Evolutionary conservation across 2,113 vertebrate genomes (phyloP).

Genomic region (Oncorhynchus keta): DNA sequence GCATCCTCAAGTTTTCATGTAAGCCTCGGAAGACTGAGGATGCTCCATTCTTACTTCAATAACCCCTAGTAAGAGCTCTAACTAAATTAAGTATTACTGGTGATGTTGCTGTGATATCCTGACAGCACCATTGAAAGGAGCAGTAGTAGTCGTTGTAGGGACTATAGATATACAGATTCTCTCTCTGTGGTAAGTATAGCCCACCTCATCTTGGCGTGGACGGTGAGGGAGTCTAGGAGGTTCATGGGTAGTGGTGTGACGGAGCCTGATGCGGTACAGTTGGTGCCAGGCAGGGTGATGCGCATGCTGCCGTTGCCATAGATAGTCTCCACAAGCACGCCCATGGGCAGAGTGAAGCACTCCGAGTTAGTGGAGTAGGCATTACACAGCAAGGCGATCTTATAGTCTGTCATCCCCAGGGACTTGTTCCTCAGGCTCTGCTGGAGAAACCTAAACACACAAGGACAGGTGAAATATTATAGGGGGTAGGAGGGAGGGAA

Average conservation of each 20-base stretch:
- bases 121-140: too few species aligned
- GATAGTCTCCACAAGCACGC: slow-evolving; percentile 96
- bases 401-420: slow-evolving; percentile 97
- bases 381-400: slow-evolving; percentile 96
- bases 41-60: too few species aligned
- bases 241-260: slow-evolving; percentile 95
- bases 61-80: too few species aligned
- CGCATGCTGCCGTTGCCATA: slow-evolving; percentile 92
- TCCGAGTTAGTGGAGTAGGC: slow-evolving; percentile 98
- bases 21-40: too few species aligned
- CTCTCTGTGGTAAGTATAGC: neutral
- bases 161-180: neutral
- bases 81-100: too few species aligned
- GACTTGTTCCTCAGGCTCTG: slow-evolving; percentile 95
- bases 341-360: slow-evolving; percentile 97
- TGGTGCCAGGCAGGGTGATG: slow-evolving; percentile 91
- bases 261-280: slow-evolving; percentile 91
- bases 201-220: slow-evolving; percentile 99
- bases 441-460: slow-evolving; percentile 88
- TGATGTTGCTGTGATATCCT: too few species aligned
- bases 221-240: slow-evolving; percentile 94
- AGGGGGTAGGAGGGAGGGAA: too few species aligned
- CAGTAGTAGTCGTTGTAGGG: too few species aligned
- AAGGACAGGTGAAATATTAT: neutral
- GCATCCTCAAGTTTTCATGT: too few species aligned